Evolutionary conservation across 2,113 vertebrate species (phyloP), one percentile per base, ranked within the genome.

Genomic region (Arvicanthis niloticus): DNA sequence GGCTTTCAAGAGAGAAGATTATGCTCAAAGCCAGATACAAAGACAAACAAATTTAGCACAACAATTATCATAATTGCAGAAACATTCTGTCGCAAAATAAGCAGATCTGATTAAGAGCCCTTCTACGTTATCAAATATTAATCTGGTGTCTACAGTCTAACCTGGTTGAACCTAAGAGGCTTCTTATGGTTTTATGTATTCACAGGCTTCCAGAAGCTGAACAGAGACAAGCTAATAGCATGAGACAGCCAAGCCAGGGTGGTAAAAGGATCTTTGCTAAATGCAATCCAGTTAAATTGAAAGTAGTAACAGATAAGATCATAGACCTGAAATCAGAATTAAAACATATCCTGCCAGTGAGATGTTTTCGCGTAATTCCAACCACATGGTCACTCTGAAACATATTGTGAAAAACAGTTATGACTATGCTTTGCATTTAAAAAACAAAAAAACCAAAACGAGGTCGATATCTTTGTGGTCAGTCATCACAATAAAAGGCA

Each of bases 41-140:
- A 99, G 99, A 99, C 99, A 99, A 99, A 99, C 98, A 99, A 99
- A 99, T 99, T 99, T 99, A 99, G 99, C 98, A 98, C 99, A 99
- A 99, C 99, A 99, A 99, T 99, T 99, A 99, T 99, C 98, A 99
- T 99, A 99, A 99, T 99, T 99, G 99, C 99, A 99, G 98, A 99
- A 99, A 99, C 99, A 99, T 99, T 99, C 99, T 98, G 98, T 98
- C 95, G 97, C 98, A 98, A 99, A 99, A 99, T 99, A 99, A 99
- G 99, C 98, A 99, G 98, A 99, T 99, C 99, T 99, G 99, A 99
- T 99, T 99, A 99, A 99, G 99, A 98, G 98, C 99, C 99, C 99
- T 99, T 99, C 99, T 99, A 97, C 98, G 98, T 99, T 99, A 99
- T 99, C 99, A 99, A 99, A 99, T 99, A 99, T 99, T 99, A 99